Conservation (phyloP, 2,113 vertebrate species). For the Elephantulus edwardii region DNA sequence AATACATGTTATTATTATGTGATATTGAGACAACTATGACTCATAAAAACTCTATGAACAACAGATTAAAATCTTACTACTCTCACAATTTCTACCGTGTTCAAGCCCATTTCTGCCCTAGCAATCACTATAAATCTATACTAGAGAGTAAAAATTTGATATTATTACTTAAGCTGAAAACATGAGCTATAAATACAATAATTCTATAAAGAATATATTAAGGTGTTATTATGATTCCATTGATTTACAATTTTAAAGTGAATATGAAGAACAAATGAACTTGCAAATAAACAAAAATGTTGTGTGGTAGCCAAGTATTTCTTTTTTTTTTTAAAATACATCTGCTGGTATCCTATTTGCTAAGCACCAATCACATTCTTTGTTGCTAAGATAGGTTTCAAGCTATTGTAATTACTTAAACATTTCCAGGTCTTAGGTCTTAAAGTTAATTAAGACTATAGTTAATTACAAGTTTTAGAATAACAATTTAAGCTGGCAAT, state of each 20-base stretch:
- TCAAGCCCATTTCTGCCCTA: too few relatives aligned
- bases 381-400: conserved; percentile 37
- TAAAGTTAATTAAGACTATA: conserved; percentile 75
- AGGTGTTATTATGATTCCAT: not conserved
- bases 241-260: conserved; percentile 1
- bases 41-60: too few relatives aligned
- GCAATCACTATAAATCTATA: too few relatives aligned
- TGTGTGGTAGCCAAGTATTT: not conserved
- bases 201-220: not conserved
- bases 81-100: too few relatives aligned
- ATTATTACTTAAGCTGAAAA: not conserved
- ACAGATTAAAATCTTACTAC: too few relatives aligned
- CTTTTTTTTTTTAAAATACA: not conserved
- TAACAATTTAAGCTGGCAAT: conserved; percentile 62
- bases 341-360: not conserved
- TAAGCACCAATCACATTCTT: not conserved
- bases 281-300: not conserved
- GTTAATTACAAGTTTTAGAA: conserved; percentile 67
- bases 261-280: not conserved
- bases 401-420: conserved; percentile 71
- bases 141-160: too few relatives aligned
- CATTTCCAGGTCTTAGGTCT: conserved; percentile 58
- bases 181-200: not conserved
- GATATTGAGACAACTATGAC: too few relatives aligned
- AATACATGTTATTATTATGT: not conserved